These are phyloP conservation scores for Trichomycterus rosablanca DNA, from an alignment of 2,113 vertebrate genomes.

Conservation along the genomic window DNA sequence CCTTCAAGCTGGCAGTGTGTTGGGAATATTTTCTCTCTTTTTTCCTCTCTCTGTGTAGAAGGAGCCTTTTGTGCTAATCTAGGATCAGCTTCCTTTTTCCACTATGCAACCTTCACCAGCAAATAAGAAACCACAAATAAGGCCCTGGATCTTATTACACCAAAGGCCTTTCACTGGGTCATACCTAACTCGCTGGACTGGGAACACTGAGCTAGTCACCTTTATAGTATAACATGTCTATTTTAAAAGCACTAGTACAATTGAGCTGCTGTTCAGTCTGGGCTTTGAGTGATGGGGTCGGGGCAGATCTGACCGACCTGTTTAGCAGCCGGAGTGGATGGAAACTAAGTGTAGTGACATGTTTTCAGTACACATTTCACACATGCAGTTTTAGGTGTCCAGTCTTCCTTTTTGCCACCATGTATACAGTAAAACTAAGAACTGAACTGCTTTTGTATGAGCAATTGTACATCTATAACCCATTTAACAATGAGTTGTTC, in stretches of 20 bases:
- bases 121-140: constrained; percentile 17
- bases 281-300: constrained; percentile 38
- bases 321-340: constrained; percentile 32
- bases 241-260: constrained; percentile 42
- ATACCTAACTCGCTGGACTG: constrained; percentile 32
- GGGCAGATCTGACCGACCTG: constrained; percentile 14
- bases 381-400: background rate
- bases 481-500: too few species aligned
- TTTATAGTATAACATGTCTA: constrained; percentile 46
- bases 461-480: too few species aligned
- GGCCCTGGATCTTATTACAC: constrained; percentile 15
- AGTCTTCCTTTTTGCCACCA: too few species aligned
- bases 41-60: constrained; percentile 15
- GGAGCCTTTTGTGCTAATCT: constrained; percentile 15
- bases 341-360: constrained; percentile 30
- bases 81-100: constrained; percentile 11
- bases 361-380: background rate
- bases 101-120: constrained; percentile 7
- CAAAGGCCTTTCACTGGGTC: background rate
- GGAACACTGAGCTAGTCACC: constrained; percentile 55
- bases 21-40: constrained; percentile 48
- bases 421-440: too few species aligned
- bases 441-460: too few species aligned
- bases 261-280: constrained; percentile 36
- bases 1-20: constrained; percentile 53